phyloP scores from a whole-genome alignment of 2,113 vertebrate genomes.

The Mus spicilegus region DNA sequence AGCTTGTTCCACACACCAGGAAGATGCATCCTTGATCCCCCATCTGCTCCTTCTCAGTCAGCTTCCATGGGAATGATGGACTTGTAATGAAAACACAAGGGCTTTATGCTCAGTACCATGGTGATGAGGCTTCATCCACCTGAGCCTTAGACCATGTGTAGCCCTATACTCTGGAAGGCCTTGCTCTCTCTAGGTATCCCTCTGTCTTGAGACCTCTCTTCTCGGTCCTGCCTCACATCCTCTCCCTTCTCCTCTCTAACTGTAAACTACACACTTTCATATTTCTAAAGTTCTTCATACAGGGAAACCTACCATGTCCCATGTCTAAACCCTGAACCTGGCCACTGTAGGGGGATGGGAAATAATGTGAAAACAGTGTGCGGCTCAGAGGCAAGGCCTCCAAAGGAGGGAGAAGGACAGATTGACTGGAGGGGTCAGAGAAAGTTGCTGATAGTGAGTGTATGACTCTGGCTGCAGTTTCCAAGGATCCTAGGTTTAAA shows the following conservation, averaged over 20 bases:
- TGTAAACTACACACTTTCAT: fast-evolving
- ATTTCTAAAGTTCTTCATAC: background rate
- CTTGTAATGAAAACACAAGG: too few species aligned
- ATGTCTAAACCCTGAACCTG: background rate
- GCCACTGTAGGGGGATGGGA: fast-evolving
- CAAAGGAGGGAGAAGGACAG: background rate
- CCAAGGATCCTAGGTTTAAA: background rate
- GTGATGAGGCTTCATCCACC: background rate
- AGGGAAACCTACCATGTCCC: background rate
- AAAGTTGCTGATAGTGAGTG: too few species aligned
- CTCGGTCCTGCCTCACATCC: background rate
- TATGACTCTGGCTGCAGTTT: too few species aligned
- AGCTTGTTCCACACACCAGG: background rate
- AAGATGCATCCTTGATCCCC: background rate
- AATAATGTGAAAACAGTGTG: background rate
- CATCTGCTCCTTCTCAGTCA: background rate
- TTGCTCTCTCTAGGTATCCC: background rate
- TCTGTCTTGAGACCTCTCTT: too few species aligned
- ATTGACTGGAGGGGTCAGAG: background rate
- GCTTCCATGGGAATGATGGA: background rate
- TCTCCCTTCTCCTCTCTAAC: background rate
- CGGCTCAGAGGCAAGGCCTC: background rate
- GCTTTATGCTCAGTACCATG: fast-evolving
- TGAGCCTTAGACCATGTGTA: fast-evolving
- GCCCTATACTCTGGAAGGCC: background rate